Conservation (phyloP, 2,888 invertebrate genomes). For the Tortrix viridana region DNA sequence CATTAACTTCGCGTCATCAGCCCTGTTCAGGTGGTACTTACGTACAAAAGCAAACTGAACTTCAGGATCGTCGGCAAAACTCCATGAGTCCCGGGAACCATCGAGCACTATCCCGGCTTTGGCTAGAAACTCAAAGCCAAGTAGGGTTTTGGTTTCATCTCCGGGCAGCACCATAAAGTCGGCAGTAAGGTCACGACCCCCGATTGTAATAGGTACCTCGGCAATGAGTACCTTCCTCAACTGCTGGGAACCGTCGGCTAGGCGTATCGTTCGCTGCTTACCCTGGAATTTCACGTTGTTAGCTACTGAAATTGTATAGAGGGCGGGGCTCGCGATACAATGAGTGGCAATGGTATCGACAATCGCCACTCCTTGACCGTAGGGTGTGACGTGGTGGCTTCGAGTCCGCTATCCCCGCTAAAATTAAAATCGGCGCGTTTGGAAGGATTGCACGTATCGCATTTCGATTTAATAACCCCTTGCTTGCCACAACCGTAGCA, state of each 20-base stretch:
- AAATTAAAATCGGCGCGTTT: neutral
- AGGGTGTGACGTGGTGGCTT: neutral
- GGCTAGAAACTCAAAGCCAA: neutral
- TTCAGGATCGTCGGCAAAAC: neutral
- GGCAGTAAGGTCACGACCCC: neutral
- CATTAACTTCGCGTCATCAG: neutral
- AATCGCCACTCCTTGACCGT: constrained; percentile 1
- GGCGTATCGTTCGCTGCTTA: neutral
- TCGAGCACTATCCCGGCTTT: constrained; percentile 1
- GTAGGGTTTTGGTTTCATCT: neutral
- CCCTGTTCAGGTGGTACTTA: neutral
- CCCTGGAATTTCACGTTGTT: neutral
- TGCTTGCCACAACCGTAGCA: constrained; percentile 1
- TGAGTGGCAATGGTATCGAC: neutral
- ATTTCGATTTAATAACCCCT: neutral
- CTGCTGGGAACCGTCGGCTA: constrained; percentile 11
- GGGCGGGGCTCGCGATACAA: neutral
- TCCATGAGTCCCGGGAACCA: neutral
- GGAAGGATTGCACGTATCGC: neutral
- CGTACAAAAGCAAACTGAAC: neutral
- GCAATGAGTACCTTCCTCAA: neutral
- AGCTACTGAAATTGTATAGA: neutral
- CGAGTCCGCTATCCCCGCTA: neutral
- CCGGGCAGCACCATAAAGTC: constrained; percentile 13
- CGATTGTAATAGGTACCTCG: neutral